Evolutionary conservation across 2,113 vertebrate genomes (phyloP), one percentile per base, ranked within the genome.

Genomic region (Amia ocellicauda): DNA sequence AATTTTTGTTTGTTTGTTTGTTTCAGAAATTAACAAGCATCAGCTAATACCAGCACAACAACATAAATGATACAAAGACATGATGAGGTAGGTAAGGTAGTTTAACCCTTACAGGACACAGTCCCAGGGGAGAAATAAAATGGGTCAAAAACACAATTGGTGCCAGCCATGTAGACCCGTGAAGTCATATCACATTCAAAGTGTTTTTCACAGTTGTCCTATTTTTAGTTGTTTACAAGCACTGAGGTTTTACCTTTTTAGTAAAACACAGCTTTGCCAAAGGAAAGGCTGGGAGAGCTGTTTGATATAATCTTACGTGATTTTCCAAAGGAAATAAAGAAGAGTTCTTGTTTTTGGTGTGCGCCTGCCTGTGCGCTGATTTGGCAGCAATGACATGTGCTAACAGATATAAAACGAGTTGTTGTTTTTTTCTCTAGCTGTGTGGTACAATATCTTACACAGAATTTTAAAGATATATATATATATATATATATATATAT

Each of bases 251-350:
- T 47, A 47, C 45, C 45, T n/a, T n/a, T 42, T 47, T 47, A 47
- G n/a, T 47, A 17, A 16, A 47, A 47, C 45, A 47, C 4, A 47
- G 43, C 14, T 47, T 47, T 36, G 45, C 45, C 45, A 47, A 47
- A 19, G 45, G 4, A 47, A 47, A 47, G 45, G 45, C 45, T 47
- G 14, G 45, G 45, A 47, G 45, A 47, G 45, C 14, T 5, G n/a
- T 47, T 47, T 47, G 14, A 47, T 47, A 47, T 47, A 47, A 47
- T 47, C 45, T 47, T 4, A 47, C 45, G n/a, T 47, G 45, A 47
- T 47, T 10, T 47, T 47, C 45, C 45, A 47, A 47, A 47, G 45
- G 45, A 47, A 47, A 47, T 47, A 47, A 47, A 47, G 45, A 47
- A 47, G 45, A 19, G 31, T 36, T 47, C 45, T 47, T 47, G 45